These are phyloP conservation scores for Nomia melanderi DNA, from an alignment of 1,140 invertebrate species.

Conservation along the genomic window DNA sequence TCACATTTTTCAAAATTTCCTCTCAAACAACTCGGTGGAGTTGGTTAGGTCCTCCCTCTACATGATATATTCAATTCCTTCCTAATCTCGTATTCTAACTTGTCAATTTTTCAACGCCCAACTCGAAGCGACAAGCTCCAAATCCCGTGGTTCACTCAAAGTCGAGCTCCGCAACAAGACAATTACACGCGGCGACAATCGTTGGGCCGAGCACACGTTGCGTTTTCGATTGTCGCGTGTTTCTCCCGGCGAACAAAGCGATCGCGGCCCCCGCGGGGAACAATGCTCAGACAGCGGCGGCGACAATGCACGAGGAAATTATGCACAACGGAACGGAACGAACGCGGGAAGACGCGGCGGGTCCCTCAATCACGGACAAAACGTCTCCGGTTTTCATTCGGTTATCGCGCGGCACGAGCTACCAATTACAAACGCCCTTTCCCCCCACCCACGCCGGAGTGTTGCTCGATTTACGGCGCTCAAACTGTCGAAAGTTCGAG, in stretches of 20 bases:
- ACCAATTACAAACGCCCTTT: conserved; percentile 46
- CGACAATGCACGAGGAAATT: conserved; percentile 57
- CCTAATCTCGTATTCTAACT: too few species aligned
- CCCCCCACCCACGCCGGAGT: background rate
- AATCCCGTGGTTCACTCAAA: too few species aligned
- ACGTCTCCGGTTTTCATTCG: conserved; percentile 49
- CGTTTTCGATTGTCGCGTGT: conserved; percentile 23
- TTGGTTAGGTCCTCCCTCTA: too few species aligned
- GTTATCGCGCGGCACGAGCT: conserved; percentile 31
- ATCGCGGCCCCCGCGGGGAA: conserved; percentile 12
- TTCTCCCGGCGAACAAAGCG: conserved; percentile 14
- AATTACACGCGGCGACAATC: conserved; percentile 29
- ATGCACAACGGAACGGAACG: conserved; percentile 42
- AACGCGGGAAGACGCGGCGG: background rate
- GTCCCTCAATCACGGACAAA: conserved; percentile 44
- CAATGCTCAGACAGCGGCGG: conserved; percentile 29
- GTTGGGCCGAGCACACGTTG: background rate
- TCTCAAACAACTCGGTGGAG: too few species aligned
- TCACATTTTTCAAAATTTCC: too few species aligned
- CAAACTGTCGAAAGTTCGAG: conserved; percentile 17
- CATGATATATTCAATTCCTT: too few species aligned
- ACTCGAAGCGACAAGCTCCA: too few species aligned
- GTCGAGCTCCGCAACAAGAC: background rate
- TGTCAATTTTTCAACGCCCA: too few species aligned
- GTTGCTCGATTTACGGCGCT: conserved; percentile 1